Evolutionary conservation across 1,140 invertebrate genomes (phyloP).

Genomic region (Acyrthosiphon pisum): DNA sequence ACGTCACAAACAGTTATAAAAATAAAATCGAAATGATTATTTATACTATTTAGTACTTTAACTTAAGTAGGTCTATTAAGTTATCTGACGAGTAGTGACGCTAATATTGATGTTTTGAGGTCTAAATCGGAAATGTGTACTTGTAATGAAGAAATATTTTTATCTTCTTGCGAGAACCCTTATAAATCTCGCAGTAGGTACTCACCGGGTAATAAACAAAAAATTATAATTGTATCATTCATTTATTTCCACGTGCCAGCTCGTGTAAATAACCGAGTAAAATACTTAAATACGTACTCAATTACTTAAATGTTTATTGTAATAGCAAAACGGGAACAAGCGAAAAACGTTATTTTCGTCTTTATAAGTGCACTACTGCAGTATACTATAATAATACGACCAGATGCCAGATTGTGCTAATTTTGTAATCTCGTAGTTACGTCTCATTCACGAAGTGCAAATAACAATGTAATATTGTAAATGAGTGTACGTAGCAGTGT

Average conservation of each 20-base stretch:
- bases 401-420: background rate
- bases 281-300: no score
- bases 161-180: background rate
- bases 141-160: background rate
- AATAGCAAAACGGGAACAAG: background rate
- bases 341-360: background rate
- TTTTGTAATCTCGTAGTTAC: background rate
- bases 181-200: background rate
- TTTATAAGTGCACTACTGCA: no score
- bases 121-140: background rate
- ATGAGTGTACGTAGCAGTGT: background rate
- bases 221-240: background rate
- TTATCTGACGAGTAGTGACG: no score
- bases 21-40: no score
- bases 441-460: background rate
- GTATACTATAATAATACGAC: background rate
- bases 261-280: background rate
- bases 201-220: background rate
- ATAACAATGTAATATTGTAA: background rate
- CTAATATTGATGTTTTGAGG: background rate
- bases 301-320: background rate
- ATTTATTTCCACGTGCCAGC: background rate
- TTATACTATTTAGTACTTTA: no score
- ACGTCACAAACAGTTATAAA: no score
- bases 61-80: no score